Evolutionary conservation across 2,888 invertebrate species (phyloP), one percentile per base, ranked within the genome.

Genomic region (Ditula angustiorana): DNA sequence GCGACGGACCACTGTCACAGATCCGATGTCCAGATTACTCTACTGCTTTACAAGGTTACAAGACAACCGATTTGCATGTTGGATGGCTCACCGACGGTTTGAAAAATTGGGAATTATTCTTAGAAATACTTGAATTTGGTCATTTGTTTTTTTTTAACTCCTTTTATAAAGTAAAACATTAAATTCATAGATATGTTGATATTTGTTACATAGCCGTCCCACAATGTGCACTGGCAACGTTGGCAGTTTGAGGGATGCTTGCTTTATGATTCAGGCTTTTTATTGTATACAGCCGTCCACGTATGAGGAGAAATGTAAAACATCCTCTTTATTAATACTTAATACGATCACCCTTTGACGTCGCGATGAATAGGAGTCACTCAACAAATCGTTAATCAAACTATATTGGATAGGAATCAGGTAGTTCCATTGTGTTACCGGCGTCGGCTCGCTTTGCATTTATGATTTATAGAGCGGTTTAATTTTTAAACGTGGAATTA

Each of bases 371-470:
- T 90, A 87, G 90, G 78, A 89, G 86, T 91, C 90, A 90, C 92
- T 92, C 92, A 92, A 90, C 88, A 83, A 81, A 81, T 92, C 92
- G 92, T 92, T 92, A 92, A 92, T 92, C 92, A 92, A 88, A 81
- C 74, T 77, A 83, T 88, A 89, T 90, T 90, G 86, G 87, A 82
- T 85, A 81, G 77, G 82, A 86, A 90, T 90, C 88, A 90, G 92
- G 92, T 92, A 92, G 92, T 92, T 80, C 78, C 74, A 87, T 92
- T 92, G 90, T 92, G 79, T 79, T 80, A 78, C 74, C 74, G 76
- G 79, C 79, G 86, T 80, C 90, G 92, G 89, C 86, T 71, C 74
- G 79, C 82, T 85, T 88, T 86, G 77, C 75, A 70, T 70, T 64
- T 74, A 81, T 91, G 92, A 92, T 92, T 91, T 86, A 92, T 92